Evolutionary conservation across 1,140 invertebrate species (phyloP), one percentile per base, ranked within the genome.

Genomic region (Habropoda laboriosa): DNA sequence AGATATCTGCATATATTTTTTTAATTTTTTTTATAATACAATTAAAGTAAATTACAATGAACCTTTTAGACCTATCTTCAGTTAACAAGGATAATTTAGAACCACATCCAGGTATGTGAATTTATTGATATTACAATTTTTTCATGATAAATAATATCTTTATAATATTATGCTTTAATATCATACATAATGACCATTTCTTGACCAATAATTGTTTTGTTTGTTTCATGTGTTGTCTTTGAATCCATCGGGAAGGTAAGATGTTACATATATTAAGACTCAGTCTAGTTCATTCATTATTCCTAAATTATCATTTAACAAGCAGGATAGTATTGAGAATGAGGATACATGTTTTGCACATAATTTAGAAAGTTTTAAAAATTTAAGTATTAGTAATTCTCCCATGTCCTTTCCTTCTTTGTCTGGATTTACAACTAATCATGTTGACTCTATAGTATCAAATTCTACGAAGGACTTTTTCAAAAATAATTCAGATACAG

Each of bases 171-270:
- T n/a, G n/a, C n/a, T n/a, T n/a, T n/a, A n/a, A n/a, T n/a, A n/a
- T n/a, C n/a, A n/a, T n/a, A n/a, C n/a, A n/a, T 58, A n/a, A 7
- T 38, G 16, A 24, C 30, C 49, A 61, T 79, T 81, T 81, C 78
- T 77, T 84, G 80, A 87, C 57, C 79, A 83, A 49, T 53, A 70
- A 57, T 78, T n/a, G n/a, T n/a, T 90, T 88, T 87, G 89, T 93
- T 89, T 91, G 85, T 94, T 93, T 93, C 92, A 91, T 93, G 92
- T 92, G 89, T 72, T 87, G 78, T 84, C 80, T 67, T 80, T 78
- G 74, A 73, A 80, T 88, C 87, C 87, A 86, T 93, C 90, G 89
- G 92, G 90, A 94, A 94, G 94, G 94, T 94, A 94, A 94, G 94
- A 81, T 92, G 74, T 58, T 80, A 81, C 86, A 88, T 32, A 79